Evolutionary conservation across 2,113 vertebrate genomes (phyloP).

Genomic region (Lates calcarifer): DNA sequence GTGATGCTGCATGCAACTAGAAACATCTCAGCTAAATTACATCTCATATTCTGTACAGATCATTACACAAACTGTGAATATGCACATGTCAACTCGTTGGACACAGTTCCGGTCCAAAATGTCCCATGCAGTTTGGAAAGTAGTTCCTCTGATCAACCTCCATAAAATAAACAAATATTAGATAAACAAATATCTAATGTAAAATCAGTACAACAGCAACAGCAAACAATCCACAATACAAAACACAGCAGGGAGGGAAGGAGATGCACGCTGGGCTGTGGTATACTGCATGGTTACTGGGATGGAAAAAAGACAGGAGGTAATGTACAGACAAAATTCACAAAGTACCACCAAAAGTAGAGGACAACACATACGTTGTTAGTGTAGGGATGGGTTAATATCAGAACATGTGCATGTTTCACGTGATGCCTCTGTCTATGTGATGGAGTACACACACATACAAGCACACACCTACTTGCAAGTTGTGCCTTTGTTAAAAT

Average conservation of each 20-base stretch:
- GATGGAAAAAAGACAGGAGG: background rate
- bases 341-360: constrained; percentile 14
- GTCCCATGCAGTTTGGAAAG: background rate
- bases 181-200: constrained; percentile 21
- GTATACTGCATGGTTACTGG: background rate
- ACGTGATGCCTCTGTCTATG: constrained; percentile 34
- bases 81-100: constrained; percentile 14
- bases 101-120: constrained; percentile 10
- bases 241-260: background rate
- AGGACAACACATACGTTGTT: constrained; percentile 7
- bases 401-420: constrained; percentile 35
- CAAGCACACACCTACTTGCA: background rate
- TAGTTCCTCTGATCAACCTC: background rate
- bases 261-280: constrained; percentile 1
- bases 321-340: constrained; percentile 15
- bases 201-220: constrained; percentile 40
- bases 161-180: no score
- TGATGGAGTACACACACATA: constrained; percentile 14
- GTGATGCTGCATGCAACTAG: constrained; percentile 63
- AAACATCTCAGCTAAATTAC: constrained; percentile 50
- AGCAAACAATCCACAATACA: constrained; percentile 5
- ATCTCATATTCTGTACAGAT: constrained; percentile 53
- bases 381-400: constrained; percentile 23
- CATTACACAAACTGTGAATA: constrained; percentile 50
- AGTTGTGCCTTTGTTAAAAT: constrained; percentile 60